These are phyloP conservation scores for Drosophila leontia DNA, from an alignment of 1,140 invertebrate genomes.

Conservation along the genomic window DNA sequence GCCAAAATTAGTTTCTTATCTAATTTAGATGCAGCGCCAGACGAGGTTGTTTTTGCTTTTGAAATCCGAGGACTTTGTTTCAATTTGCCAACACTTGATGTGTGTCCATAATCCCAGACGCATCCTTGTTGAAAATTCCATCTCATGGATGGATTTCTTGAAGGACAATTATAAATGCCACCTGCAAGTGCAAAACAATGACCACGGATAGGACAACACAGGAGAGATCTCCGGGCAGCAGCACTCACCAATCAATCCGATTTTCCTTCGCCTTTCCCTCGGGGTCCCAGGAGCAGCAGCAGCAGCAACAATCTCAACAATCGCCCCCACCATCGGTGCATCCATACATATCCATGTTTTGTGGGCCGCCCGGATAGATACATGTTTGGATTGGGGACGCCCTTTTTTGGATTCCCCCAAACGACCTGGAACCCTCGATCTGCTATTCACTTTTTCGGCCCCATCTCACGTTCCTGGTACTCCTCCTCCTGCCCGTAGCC, in stretches of 20 bases:
- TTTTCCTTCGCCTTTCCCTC: constrained; percentile 34
- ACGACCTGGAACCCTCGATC: constrained; percentile 49
- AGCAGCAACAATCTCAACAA: constrained; percentile 20
- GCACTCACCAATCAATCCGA: constrained; percentile 59
- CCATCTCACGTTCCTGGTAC: constrained; percentile 43
- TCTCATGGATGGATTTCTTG: constrained; percentile 34
- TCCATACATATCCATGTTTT: constrained; percentile 19
- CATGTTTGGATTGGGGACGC: constrained; percentile 51
- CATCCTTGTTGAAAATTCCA: constrained; percentile 41
- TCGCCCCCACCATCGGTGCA: constrained; percentile 18
- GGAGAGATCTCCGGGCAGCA: constrained; percentile 13
- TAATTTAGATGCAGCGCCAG: constrained; percentile 26
- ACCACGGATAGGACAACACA: background rate
- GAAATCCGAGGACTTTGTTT: constrained; percentile 32
- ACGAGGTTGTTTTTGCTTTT: constrained; percentile 6
- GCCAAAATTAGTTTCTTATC: constrained; percentile 26
- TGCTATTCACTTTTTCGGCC: constrained; percentile 44
- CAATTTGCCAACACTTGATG: constrained; percentile 49
- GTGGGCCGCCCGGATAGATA: constrained; percentile 27
- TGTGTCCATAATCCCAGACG: constrained; percentile 19
- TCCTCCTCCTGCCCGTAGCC: constrained; percentile 20
- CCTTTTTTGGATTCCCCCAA: constrained; percentile 51
- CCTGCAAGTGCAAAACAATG: constrained; percentile 51
- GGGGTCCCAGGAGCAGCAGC: background rate
- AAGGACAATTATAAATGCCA: constrained; percentile 56